Evolutionary conservation across 2,888 invertebrate genomes (phyloP).

Genomic region (Piscicola geometra): DNA sequence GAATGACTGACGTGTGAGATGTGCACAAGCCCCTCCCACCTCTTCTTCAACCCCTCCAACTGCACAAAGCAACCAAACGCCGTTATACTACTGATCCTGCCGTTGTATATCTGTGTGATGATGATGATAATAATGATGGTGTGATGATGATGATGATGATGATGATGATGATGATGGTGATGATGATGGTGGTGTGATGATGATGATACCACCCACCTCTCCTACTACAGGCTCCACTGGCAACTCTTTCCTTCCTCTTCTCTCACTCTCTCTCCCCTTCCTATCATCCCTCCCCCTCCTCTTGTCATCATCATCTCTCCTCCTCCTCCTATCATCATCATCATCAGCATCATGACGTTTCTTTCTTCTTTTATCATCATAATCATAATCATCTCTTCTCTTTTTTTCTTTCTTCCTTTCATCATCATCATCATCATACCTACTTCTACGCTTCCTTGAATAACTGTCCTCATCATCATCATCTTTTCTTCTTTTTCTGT

Average conservation of each 20-base stretch:
- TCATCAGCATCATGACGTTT: slow-evolving; percentile 13
- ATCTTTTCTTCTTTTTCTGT: not conserved
- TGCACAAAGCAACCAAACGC: slow-evolving; percentile 98
- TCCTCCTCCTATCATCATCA: slow-evolving; percentile 7
- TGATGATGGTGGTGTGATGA: not conserved
- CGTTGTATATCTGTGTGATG: slow-evolving; percentile 74
- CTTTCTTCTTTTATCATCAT: slow-evolving; percentile 13
- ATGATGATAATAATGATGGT: not conserved
- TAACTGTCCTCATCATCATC: slow-evolving; percentile 18
- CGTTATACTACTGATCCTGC: slow-evolving; percentile 88
- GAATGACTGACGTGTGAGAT: slow-evolving; percentile 70
- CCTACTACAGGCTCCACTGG: slow-evolving; percentile 60
- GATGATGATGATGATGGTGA: not conserved
- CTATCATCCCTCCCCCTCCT: slow-evolving; percentile 13
- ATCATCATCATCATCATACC: slow-evolving; percentile 11
- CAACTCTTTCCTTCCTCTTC: slow-evolving; percentile 44
- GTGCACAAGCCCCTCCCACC: slow-evolving; percentile 91
- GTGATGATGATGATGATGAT: not conserved
- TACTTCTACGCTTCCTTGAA: not conserved
- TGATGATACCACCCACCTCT: slow-evolving; percentile 24
- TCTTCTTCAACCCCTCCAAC: slow-evolving; percentile 78
- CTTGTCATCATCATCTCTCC: slow-evolving; percentile 1
- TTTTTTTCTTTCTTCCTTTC: not conserved
- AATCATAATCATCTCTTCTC: slow-evolving; percentile 3
- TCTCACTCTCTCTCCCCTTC: slow-evolving; percentile 41